phyloP scores from a whole-genome alignment of 1,140 invertebrate genomes.

The Calliopsis andreniformis region DNA sequence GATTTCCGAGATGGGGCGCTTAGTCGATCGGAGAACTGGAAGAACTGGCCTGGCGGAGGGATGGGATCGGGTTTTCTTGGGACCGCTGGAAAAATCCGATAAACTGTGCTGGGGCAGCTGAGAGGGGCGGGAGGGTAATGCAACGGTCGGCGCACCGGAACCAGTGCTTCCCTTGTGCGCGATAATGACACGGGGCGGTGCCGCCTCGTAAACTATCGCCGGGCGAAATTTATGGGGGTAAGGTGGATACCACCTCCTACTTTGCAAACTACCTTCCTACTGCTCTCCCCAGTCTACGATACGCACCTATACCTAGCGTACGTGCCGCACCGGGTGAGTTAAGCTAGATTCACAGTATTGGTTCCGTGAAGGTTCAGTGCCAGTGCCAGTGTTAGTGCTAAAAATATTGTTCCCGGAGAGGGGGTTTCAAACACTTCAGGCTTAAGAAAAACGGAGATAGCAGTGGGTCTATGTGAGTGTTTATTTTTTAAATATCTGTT shows the following conservation, averaged over 20 bases:
- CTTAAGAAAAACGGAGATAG: too few species aligned
- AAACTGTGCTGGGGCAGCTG: constrained; percentile 35
- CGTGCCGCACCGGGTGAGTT: constrained; percentile 28
- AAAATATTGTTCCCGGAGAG: too few species aligned
- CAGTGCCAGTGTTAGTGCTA: too few species aligned
- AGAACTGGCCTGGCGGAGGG: constrained; percentile 34
- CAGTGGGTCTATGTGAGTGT: too few species aligned
- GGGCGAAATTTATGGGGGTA: constrained; percentile 74
- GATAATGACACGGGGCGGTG: constrained; percentile 77
- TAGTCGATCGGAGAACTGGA: constrained; percentile 29
- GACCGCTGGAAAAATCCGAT: constrained; percentile 28
- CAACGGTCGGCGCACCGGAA: neutral
- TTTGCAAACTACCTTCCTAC: constrained; percentile 45
- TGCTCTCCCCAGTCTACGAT: constrained; percentile 43
- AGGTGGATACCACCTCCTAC: constrained; percentile 60
- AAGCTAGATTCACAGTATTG: too few species aligned
- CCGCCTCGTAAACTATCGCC: constrained; percentile 75
- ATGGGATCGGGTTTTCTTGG: constrained; percentile 3
- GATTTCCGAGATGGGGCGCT: neutral
- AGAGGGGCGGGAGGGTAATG: neutral
- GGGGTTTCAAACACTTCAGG: too few species aligned
- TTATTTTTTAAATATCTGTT: too few species aligned
- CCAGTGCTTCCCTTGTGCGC: constrained; percentile 54
- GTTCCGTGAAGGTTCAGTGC: too few species aligned
- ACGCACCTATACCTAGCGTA: constrained; percentile 46